phyloP scores from a whole-genome alignment of 2,113 vertebrate genomes.

The Microtus oregoni region DNA sequence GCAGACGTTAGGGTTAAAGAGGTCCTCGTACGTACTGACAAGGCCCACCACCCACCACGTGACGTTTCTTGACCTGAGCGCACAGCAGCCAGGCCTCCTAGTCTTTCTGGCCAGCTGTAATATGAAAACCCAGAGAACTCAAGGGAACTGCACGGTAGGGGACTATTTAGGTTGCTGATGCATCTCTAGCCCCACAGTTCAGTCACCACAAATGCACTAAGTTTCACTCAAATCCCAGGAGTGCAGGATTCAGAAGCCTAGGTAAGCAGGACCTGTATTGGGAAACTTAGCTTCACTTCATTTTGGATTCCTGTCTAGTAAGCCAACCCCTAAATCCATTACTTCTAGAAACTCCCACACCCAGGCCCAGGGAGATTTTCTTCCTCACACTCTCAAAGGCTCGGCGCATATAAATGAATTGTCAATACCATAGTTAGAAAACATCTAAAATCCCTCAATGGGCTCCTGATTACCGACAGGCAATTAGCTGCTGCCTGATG shows the following conservation, averaged over 20 bases:
- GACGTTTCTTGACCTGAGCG: slow-evolving; percentile 49
- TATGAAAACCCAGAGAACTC: background rate
- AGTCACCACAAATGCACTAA: background rate
- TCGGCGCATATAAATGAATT: slow-evolving; percentile 49
- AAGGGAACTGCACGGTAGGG: background rate
- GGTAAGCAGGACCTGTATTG: background rate
- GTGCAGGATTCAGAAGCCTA: background rate
- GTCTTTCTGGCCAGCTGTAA: slow-evolving; percentile 4
- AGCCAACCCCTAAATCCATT: slow-evolving; percentile 32
- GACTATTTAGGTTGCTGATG: background rate
- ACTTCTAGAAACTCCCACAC: background rate
- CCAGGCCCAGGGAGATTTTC: background rate
- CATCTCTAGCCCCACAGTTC: background rate
- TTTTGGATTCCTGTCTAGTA: slow-evolving; percentile 39
- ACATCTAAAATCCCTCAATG: slow-evolving; percentile 52
- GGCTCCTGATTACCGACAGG: slow-evolving; percentile 5
- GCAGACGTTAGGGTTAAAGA: background rate
- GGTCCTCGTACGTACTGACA: background rate
- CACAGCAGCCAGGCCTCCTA: background rate
- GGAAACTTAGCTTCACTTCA: slow-evolving; percentile 37
- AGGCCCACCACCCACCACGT: background rate
- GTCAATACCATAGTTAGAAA: slow-evolving; percentile 57
- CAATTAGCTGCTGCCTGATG: slow-evolving; percentile 61
- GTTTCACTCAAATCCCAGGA: slow-evolving; percentile 46
- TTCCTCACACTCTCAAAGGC: slow-evolving; percentile 26